Evolutionary conservation across 2,113 vertebrate species (phyloP), one percentile per base, ranked within the genome.

Genomic region (Urocolius indicus): DNA sequence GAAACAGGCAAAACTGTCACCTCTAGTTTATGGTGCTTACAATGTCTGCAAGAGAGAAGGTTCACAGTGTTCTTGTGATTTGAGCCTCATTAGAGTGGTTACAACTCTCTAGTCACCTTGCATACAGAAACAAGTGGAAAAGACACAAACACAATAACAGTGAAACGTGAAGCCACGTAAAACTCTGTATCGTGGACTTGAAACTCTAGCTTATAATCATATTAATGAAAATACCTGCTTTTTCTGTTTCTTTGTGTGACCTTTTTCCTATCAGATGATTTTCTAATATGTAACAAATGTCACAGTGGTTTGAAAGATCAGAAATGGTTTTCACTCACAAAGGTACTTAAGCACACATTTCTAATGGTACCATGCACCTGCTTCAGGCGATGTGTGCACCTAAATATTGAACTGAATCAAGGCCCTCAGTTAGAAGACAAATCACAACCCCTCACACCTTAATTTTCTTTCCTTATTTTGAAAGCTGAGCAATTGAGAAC

Each of bases 381-480:
- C 68, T 86, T 81, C 54, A 63, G 59, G 68, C 32, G 57, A 34
- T 51, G 29, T 11, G 1, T 45, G 49, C 3, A 4, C 34, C 41
- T 63, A 63, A 87, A 84, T 11, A 38, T 48, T 55, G 55, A 88
- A 55, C 11, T 34, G 27, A 77, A 83, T 74, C 59, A 79, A 46
- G 23, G 32, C 10, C 29, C 13, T 19, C 51, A 43, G 46, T 9
- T 58, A 16, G 22, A 80, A 85, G 36, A 80, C 27, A 87, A 93
- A 68, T 20, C 18, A 22, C 57, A 74, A 30, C 21, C 5, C 2
- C n/a, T 75, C 45, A 83, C 49, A 61, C 30, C 8, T 30, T 84
- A 71, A 85, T 91, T 91, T 91, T 67, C 61, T 80, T 63, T 57
- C n/a, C 83, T 66, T 92, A 17, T 78, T 94, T 91, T 90, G 68